Evolutionary conservation across 37 sponge, comb jelly and placozoan species (phyloP), one percentile per base, ranked within the genome.

Genomic region (Axinella damicornis): DNA sequence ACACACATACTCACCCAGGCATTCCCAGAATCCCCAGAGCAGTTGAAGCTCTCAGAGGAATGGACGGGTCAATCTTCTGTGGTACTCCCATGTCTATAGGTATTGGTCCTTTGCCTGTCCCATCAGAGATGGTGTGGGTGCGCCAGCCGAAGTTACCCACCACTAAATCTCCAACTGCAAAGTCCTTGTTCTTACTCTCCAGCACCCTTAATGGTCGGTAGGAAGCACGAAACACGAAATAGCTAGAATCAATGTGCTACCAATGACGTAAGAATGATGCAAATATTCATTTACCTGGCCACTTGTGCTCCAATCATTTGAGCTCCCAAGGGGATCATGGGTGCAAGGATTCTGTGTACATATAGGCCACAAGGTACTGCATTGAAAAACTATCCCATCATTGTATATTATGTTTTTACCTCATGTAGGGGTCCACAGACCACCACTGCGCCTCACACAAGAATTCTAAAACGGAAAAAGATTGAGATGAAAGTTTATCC

Each of bases 351-450:
- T 9, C 46, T 46, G 46, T 46, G 46, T 12, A 12, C 46, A 46
- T 46, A 9, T n/a, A n/a, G n/a, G n/a, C n/a, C n/a, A n/a, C n/a
- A n/a, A n/a, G n/a, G n/a, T n/a, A n/a, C n/a, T n/a, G n/a, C n/a
- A n/a, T n/a, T n/a, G n/a, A n/a, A n/a, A n/a, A n/a, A n/a, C 46
- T 46, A 12, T 9, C 46, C 46, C 46, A 4, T 46, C 46, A 46
- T 46, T 46, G 6, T 46, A 46, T 46, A 46, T 4, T 9, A 46
- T 46, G 46, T 9, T 46, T 66, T 46, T 33, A 95, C 96, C 96
- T 89, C 96, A 95, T 95, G 91, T 95, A 95, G 17, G 96, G 96
- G 82, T 95, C 96, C 30, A 95, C 96, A 41, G 91, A 80, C n/a
- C 90, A 69, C 85, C 91, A 95, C 30, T 71, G 63, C 1, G 91